phyloP scores from a whole-genome alignment of 2,113 vertebrate genomes.

The Amphiprion ocellaris region DNA sequence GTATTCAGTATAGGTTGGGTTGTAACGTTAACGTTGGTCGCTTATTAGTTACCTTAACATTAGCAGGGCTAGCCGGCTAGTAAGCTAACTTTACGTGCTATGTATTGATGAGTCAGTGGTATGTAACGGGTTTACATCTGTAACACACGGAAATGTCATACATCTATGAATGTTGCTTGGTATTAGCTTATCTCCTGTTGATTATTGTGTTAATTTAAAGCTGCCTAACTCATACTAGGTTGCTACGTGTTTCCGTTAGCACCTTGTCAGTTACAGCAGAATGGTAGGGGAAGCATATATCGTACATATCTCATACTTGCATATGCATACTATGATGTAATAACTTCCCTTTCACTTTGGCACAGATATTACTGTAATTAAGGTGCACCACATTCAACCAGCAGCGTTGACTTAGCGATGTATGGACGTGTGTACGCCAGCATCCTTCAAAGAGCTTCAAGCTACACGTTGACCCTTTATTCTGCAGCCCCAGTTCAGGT shows the following conservation, averaged over 20 bases:
- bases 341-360: neutral
- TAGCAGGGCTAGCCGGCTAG: constrained; percentile 7
- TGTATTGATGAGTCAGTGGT: neutral
- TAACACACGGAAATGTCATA: rapidly evolving
- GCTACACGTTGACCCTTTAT: constrained; percentile 41
- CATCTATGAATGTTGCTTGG: neutral
- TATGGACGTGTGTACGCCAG: constrained; percentile 71
- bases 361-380: neutral
- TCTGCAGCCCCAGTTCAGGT: constrained; percentile 48
- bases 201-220: neutral
- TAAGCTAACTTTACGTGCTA: neutral
- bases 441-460: constrained; percentile 67
- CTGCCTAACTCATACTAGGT: neutral
- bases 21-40: neutral
- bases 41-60: neutral
- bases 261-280: neutral
- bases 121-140: too few relatives aligned
- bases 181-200: neutral
- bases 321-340: neutral
- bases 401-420: constrained; percentile 63
- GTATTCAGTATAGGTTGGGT: neutral
- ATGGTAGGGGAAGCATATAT: neutral
- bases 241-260: neutral
- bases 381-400: neutral
- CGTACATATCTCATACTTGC: neutral